Evolutionary conservation across 2,113 vertebrate species (phyloP).

Genomic region (Gallinago jamesoni): DNA sequence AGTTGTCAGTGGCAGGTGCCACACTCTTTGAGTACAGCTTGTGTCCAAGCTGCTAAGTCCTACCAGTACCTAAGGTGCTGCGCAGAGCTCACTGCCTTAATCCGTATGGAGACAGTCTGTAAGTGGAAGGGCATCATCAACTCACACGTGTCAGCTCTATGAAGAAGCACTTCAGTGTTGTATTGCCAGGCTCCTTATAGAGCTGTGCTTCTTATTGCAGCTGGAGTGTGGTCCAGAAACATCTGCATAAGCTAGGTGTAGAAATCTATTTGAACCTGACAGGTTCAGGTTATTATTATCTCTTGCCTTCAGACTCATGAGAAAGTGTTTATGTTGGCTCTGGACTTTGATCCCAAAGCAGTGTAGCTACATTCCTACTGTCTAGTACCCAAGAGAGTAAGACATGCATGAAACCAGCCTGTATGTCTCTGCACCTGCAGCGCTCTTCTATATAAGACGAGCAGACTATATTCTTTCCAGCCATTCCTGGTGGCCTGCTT

Average conservation of each 20-base stretch:
- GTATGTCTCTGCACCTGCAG: not conserved
- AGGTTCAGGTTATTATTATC: not conserved
- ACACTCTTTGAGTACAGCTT: rapidly evolving
- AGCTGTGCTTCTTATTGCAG: not conserved
- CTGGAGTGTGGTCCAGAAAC: not conserved
- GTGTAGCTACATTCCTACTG: not conserved
- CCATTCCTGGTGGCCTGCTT: not conserved
- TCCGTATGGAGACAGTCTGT: rapidly evolving
- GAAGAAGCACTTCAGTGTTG: not conserved
- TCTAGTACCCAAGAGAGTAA: not conserved
- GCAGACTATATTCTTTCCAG: not conserved
- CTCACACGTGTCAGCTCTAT: not conserved
- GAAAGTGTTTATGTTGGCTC: rapidly evolving
- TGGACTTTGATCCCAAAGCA: not conserved
- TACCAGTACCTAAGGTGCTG: not conserved
- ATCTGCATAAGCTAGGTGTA: not conserved
- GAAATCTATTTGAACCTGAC: not conserved
- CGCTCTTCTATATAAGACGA: not conserved
- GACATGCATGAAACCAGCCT: not conserved
- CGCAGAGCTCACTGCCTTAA: not conserved
- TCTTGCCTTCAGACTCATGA: not conserved
- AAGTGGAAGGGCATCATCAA: not conserved
- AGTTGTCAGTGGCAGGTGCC: not conserved
- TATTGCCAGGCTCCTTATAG: not conserved
- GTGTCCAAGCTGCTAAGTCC: not conserved